phyloP scores from a whole-genome alignment of 2,888 invertebrate species.

The Pheosia tremula region DNA sequence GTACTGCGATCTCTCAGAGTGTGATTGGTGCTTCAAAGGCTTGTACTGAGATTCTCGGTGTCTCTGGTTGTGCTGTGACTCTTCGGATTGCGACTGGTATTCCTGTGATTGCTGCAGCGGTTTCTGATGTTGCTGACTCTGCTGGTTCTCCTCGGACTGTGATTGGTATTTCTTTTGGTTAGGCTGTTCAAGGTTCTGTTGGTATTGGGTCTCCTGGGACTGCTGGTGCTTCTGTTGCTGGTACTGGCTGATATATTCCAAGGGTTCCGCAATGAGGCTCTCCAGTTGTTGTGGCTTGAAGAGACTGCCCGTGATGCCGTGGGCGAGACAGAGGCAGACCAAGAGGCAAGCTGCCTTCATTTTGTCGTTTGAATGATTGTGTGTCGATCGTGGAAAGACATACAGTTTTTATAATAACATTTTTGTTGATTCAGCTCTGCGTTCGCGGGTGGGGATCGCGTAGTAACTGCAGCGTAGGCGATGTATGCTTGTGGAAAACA shows the following conservation, averaged over 20 bases:
- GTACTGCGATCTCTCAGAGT: constrained; percentile 14
- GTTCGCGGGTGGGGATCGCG: constrained; percentile 17
- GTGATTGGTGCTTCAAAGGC: constrained; percentile 7
- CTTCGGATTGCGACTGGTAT: constrained; percentile 8
- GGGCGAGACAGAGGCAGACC: constrained; percentile 66
- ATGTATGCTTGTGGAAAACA: constrained; percentile 10
- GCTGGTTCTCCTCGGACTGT: constrained; percentile 10
- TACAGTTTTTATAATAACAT: constrained; percentile 50
- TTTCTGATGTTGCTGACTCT: constrained; percentile 11
- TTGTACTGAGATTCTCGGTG: not conserved
- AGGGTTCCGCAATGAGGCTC: constrained; percentile 43
- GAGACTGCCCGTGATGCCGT: constrained; percentile 63
- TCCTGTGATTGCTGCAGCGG: constrained; percentile 7
- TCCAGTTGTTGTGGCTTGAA: constrained; percentile 54
- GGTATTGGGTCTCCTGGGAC: constrained; percentile 3
- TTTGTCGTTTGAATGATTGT: constrained; percentile 47
- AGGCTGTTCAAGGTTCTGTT: not conserved
- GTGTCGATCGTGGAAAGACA: constrained; percentile 29
- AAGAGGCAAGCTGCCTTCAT: constrained; percentile 71
- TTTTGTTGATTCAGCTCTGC: constrained; percentile 46
- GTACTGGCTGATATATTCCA: constrained; percentile 41
- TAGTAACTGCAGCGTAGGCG: constrained; percentile 33
- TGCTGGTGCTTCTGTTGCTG: constrained; percentile 10
- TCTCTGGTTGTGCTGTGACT: not conserved
- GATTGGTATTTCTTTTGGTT: constrained; percentile 5